A percentile compares a stretch with the other conserved stretches of the same genome.
Conservation (phyloP, 2,888 invertebrate species). For the Cremastinae sp. region DNA sequence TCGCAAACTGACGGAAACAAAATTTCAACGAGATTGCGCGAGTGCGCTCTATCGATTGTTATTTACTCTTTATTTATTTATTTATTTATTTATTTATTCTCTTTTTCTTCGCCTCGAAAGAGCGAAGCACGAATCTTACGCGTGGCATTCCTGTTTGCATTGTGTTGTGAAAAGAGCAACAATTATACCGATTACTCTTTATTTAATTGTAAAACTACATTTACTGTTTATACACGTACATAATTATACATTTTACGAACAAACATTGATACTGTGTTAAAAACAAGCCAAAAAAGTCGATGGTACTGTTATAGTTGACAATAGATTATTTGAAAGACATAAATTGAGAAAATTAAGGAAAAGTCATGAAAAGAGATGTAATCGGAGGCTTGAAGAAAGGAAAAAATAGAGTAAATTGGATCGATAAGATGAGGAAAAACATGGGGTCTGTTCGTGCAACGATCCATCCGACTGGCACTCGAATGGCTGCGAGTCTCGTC, state of each 20-base stretch:
- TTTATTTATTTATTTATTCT: too few species aligned
- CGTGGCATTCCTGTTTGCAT: not conserved
- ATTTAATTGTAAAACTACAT: conserved; percentile 48
- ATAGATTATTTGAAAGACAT: conserved; percentile 44
- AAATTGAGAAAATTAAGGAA: conserved; percentile 8
- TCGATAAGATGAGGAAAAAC: not conserved
- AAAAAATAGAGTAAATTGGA: not conserved
- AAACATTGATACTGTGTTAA: conserved; percentile 20
- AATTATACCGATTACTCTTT: conserved; percentile 32
- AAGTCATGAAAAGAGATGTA: conserved; percentile 1
- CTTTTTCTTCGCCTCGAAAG: too few species aligned
- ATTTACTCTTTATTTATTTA: too few species aligned
- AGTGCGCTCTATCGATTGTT: conserved; percentile 3
- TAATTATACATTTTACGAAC: not conserved
- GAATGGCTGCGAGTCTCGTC: conserved; percentile 12
- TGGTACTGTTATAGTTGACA: conserved; percentile 47
- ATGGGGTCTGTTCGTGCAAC: not conserved
- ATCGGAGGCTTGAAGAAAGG: not conserved
- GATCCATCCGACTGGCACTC: conserved; percentile 45
- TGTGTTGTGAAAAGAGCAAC: not conserved
- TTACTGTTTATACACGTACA: conserved; percentile 31
- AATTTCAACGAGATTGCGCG: not conserved
- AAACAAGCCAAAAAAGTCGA: conserved; percentile 35
- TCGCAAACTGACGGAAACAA: not conserved
- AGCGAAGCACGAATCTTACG: not conserved